Base-by-base conservation (phyloP, 2,113 vertebrate genomes). In the Rhinoderma darwinii region DNA sequence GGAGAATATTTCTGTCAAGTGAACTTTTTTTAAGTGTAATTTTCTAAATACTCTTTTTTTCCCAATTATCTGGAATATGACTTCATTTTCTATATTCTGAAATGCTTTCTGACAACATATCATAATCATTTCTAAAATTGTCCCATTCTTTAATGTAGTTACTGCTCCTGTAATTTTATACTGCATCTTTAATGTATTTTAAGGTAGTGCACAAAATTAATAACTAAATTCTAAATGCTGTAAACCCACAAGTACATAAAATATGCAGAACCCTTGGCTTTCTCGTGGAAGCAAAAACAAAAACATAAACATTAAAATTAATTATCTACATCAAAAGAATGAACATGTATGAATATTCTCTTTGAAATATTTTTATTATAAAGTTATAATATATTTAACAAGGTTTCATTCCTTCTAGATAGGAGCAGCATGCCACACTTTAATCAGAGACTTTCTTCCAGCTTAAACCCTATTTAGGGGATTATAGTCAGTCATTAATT, bases 311-410 rank as follows among this genome's bases (percentile, higher is more conserved):
- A 73, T 83, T 54, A 73, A 75, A 56, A 84, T 84, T 72, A 84
- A 84, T 84, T 75, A 84, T 59, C 83, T 75, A 84, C 70, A 84
- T 84, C 83, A 84, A 84, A 84, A 84, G 83, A 83, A 72, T 75
- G 37, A 74, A 84, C 20, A 84, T 84, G n/a, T 72, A 18, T 30
- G 59, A n/a, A 56, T 56, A 74, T 74, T 84, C 82, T 75, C 70
- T 84, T 84, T 84, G 70, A 84, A 84, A 84, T 54, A 51, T 2
- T 15, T 77, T 72, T 17, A 15, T 35, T 80, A 80, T 56, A 41
- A 81, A 72, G 63, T 37, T 83, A n/a, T 75, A 50, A 56, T 73
- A 51, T 73, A 35, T 61, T 75, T 84, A 84, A 39, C 59, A 43
- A 54, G n/a, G 47, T 32, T 44, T 70, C 15, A 75, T 84, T 84